Evolutionary conservation across 2,797 vertebrate species (phyloP), one percentile per base, ranked within the genome.

Genomic region (Todus mexicanus): DNA sequence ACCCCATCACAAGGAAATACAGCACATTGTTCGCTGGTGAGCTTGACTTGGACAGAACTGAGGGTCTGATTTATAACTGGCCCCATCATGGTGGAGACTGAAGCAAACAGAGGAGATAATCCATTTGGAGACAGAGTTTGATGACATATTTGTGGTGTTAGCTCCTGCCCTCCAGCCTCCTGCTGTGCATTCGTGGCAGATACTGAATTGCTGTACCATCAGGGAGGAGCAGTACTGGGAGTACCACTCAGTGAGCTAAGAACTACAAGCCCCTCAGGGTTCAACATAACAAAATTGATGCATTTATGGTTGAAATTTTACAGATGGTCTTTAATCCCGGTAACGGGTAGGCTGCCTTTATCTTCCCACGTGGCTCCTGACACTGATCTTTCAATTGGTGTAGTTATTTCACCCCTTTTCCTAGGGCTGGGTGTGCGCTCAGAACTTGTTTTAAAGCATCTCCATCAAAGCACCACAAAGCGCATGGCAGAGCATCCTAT

Each of bases 1-100:
- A 9, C 17, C 17, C 8, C 0, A 0, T 43, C 2, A 2, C 10
- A 48, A 56, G 27, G 33, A 87, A 40, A 16, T 12, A 47, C 1
- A 51, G 18, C 15, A 18, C 38, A 18, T 47, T 89, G 18, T 86
- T 89, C 37, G 33, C 47, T 31, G 8, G 3, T 42, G n/a, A 42
- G 42, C 65, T 37, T 51, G 51, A 43, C 27, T 50, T 69, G n/a
- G 20, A 42, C 23, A 47, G 45, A 89, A 57, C 31, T 57, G 27
- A 38, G 40, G 23, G 48, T 63, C 35, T 81, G 29, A 54, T 94
- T 84, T 29, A 14, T 87, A 48, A 19, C 60, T 59, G 60, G 18
- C 17, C 38, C 12, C 27, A 14, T 72, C 60, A 87, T 81, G 42
- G 11, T 88, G 59, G 42, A 91, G 43, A 25, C 35, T 86, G 45